Evolutionary conservation across 2,113 vertebrate species (phyloP).

Genomic region (Macrotus californicus): DNA sequence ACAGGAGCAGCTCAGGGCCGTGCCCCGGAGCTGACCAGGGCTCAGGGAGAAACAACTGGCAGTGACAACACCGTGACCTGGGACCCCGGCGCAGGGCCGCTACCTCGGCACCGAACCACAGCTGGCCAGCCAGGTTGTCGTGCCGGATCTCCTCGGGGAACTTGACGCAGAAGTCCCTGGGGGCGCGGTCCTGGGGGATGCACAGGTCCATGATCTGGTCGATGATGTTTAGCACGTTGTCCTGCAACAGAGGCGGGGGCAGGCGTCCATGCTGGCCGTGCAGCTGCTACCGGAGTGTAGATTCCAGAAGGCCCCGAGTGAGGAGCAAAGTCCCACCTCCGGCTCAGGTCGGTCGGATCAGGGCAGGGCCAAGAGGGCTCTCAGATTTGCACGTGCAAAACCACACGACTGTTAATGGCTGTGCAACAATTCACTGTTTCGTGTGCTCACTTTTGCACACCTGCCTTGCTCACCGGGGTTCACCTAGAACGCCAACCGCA

Average conservation of each 20-base stretch:
- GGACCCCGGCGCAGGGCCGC: not conserved
- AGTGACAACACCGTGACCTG: rapidly evolving
- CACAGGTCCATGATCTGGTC: slow-evolving; percentile 99
- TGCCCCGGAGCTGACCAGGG: rapidly evolving
- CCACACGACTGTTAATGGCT: rapidly evolving
- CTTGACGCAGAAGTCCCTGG: slow-evolving; percentile 96
- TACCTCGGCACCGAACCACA: slow-evolving; percentile 99
- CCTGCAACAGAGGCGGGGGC: slow-evolving; percentile 78
- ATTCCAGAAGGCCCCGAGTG: rapidly evolving
- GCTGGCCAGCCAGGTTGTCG: slow-evolving; percentile 97
- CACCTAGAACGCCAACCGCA: rapidly evolving
- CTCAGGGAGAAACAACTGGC: rapidly evolving
- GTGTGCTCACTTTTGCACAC: not conserved
- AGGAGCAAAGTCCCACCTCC: too few relatives aligned
- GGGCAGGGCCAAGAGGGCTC: too few relatives aligned
- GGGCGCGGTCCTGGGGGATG: slow-evolving; percentile 93
- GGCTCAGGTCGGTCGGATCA: rapidly evolving
- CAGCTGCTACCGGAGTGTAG: rapidly evolving
- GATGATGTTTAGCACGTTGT: slow-evolving; percentile 95
- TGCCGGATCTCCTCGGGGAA: slow-evolving; percentile 99
- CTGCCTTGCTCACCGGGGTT: not conserved
- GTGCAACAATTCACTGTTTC: too few relatives aligned
- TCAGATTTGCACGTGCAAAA: too few relatives aligned
- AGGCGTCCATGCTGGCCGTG: rapidly evolving
- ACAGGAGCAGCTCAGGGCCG: not conserved